Evolutionary conservation across 2,888 invertebrate genomes (phyloP).

Genomic region (Orchesellides sinensis): DNA sequence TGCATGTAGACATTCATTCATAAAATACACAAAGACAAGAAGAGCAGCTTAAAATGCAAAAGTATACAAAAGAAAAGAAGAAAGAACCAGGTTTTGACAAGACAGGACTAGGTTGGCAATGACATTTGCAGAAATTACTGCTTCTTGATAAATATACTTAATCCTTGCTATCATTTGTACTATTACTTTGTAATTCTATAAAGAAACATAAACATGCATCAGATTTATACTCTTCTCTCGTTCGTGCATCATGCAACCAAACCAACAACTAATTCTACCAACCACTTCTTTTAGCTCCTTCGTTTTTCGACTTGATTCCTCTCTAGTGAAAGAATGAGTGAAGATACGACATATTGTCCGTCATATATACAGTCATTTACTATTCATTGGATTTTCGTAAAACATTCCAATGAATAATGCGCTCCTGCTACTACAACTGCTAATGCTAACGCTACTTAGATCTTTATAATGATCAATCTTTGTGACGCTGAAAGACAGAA

Average conservation of each 20-base stretch:
- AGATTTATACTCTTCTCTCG: too few species aligned
- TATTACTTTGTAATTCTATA: conserved; percentile 27
- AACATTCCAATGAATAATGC: too few species aligned
- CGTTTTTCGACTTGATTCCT: conserved; percentile 5
- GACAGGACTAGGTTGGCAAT: conserved; percentile 34
- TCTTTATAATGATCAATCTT: conserved; percentile 10
- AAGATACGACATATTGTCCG: not conserved
- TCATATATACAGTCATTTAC: conserved; percentile 23
- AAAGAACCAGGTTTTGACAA: conserved; percentile 29
- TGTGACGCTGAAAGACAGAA: not conserved
- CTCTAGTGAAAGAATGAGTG: conserved; percentile 39
- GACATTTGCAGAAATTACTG: conserved; percentile 1
- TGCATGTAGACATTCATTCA: not conserved
- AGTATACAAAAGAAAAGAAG: not conserved
- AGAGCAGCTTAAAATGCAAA: too few species aligned
- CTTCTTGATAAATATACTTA: conserved; percentile 27
- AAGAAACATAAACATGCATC: conserved; percentile 10
- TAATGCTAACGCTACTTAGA: too few species aligned
- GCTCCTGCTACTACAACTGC: too few species aligned
- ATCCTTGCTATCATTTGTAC: conserved; percentile 33
- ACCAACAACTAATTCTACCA: conserved; percentile 14
- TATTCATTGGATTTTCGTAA: conserved; percentile 30
- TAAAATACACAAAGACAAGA: not conserved
- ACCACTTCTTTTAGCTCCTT: conserved; percentile 28
- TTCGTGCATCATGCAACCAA: conserved; percentile 45